These are phyloP conservation scores for Hofmannophila pseudospretella DNA, from an alignment of 2,888 invertebrate species.

Conservation along the genomic window DNA sequence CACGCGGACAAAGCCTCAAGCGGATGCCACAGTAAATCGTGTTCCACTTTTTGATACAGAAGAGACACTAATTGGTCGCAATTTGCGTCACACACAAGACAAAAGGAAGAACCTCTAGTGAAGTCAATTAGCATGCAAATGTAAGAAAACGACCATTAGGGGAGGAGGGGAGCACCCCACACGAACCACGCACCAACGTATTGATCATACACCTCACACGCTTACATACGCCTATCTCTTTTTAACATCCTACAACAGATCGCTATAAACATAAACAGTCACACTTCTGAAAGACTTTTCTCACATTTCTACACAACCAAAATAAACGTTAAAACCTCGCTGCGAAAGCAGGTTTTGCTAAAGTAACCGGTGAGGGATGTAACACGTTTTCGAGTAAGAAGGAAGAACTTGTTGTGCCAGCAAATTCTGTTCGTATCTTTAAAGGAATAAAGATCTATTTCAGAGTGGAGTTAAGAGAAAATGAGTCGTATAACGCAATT, in stretches of 20 bases:
- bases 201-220: conserved; percentile 71
- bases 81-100: conserved; percentile 57
- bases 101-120: conserved; percentile 53
- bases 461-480: conserved; percentile 59
- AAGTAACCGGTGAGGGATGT: not conserved
- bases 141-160: conserved; percentile 75
- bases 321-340: conserved; percentile 5
- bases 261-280: conserved; percentile 73
- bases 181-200: conserved; percentile 47
- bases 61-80: conserved; percentile 48
- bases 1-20: not conserved
- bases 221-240: conserved; percentile 73
- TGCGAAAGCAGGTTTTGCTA: conserved; percentile 17
- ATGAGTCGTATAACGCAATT: conserved; percentile 57
- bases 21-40: not conserved
- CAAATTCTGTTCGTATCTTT: conserved; percentile 68
- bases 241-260: conserved; percentile 74
- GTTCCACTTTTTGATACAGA: conserved; percentile 9
- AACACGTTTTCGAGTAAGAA: conserved; percentile 17
- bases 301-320: conserved; percentile 16
- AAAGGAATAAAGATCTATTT: conserved; percentile 76
- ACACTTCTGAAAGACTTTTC: conserved; percentile 41
- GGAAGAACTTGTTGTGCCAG: conserved; percentile 61
- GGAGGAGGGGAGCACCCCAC: conserved; percentile 36
- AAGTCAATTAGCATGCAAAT: conserved; percentile 75